phyloP scores from a whole-genome alignment of 2,888 invertebrate genomes.

The Tenthredo notha region DNA sequence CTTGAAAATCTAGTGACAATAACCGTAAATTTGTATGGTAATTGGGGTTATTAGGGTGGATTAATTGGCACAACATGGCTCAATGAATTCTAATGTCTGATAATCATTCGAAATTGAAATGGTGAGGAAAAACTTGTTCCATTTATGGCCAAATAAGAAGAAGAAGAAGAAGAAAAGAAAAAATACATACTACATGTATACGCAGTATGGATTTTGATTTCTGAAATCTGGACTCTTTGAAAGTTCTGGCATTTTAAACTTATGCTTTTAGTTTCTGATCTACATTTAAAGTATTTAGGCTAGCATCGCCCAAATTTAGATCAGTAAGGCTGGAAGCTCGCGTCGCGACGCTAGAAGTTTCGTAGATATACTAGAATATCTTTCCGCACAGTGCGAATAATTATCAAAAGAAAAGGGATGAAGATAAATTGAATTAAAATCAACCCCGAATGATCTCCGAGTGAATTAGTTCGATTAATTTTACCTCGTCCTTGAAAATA shows the following conservation, averaged over 20 bases:
- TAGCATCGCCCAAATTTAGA: slow-evolving; percentile 71
- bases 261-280: neutral
- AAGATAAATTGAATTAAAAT: neutral
- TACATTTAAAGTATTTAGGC: slow-evolving; percentile 68
- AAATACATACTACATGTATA: too few species aligned
- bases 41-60: neutral
- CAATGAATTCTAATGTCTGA: neutral
- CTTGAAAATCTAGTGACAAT: neutral
- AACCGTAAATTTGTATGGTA: neutral
- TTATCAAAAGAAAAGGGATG: neutral
- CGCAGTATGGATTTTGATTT: neutral
- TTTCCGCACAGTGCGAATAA: neutral
- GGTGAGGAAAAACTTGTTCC: neutral
- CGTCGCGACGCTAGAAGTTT: slow-evolving; percentile 25
- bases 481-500: neutral
- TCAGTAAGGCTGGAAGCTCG: slow-evolving; percentile 66
- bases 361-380: slow-evolving; percentile 42
- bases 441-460: neutral
- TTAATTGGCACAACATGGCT: neutral
- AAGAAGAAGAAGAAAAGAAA: too few species aligned
- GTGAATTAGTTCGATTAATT: neutral
- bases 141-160: neutral
- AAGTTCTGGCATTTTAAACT: neutral
- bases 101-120: neutral
- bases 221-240: neutral